Evolutionary conservation across 2,113 vertebrate species (phyloP), one percentile per base, ranked within the genome.

Genomic region (Mustelus asterias): DNA sequence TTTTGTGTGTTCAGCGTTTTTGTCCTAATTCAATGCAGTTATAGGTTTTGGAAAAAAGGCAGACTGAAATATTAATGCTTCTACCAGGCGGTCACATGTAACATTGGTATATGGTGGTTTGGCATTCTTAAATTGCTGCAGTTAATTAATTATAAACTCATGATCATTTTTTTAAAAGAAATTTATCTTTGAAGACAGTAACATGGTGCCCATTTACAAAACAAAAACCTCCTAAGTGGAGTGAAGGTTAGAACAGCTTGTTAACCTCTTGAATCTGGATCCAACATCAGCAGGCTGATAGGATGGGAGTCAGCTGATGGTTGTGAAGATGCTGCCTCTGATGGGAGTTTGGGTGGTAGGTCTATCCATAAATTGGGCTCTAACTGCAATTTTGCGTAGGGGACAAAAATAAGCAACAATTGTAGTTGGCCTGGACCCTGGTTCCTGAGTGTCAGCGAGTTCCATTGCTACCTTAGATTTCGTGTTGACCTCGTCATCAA

Each of bases 11-110:
- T 98, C 97, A 97, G 97, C 97, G 97, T 98, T 98, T 98, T 98
- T 98, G 98, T 97, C 97, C 97, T 98, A 98, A 98, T 98, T 98
- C 97, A 97, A 96, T 97, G 96, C 97, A 97, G 97, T 97, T 97
- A 97, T 89, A 96, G 96, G 96, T 97, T 97, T 97, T 97, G 97
- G 48, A 96, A 96, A 65, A 8, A 22, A 37, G 63, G 16, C 0
- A 22, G 26, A 2, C 33, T 72, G 69, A 69, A 33, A 76, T 95
- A 76, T 72, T 95, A 76, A 70, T 44, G 11, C 37, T 69, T 72
- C 14, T 48, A 76, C 41, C 69, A 70, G 24, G 41, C 94, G 72
- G 65, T 89, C 26, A 58, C 86, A 60, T 76, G 24, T 26, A 70
- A 94, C 92, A 41, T 67, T 72, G 41, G 37, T 26, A 54, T 44